Evolutionary conservation across 2,888 invertebrate genomes (phyloP), one percentile per base, ranked within the genome.

Genomic region (Nomada ruficornis): DNA sequence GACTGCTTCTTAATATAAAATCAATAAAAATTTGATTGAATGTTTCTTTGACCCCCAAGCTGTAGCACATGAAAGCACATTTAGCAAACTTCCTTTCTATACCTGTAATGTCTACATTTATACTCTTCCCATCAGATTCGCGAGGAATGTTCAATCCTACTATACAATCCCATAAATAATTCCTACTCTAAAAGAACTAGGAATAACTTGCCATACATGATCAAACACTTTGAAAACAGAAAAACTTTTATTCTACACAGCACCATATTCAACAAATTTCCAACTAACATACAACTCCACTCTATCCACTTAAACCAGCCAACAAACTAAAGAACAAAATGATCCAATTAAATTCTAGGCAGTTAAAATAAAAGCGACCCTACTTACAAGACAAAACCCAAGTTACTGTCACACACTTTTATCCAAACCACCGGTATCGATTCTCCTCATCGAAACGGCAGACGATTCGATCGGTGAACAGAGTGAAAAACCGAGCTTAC

Each of bases 401-500:
- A 26, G 26, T 26, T 26, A 26, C 26, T 2, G 26, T 26, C 26
- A 26, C 26, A 26, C 26, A 26, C 26, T 26, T 26, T 26, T 26
- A 26, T 26, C 26, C 26, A 2, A 26, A 2, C 26, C 36, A 36
- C 36, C 36, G 36, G 36, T 20, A 55, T 70, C 57, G 68, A 75
- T 36, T 75, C 69, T 62, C 55, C 64, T 75, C 69, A 69, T 74
- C 44, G 72, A 76, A 73, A 72, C 47, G 44, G 54, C 62, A 50
- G 60, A 52, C 71, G 69, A 83, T 77, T 62, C 71, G 65, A 86
- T 86, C 80, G 59, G 47, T 42, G 50, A 18, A 29, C 77, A 57
- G 60, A 44, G 64, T 81, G 79, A 84, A 86, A 84, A 84, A 84
- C 82, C 75, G 75, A 36, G 87, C 80, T 90, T 89, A 84, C 86